Evolutionary conservation across 37 sponge, comb jelly and placozoan species (phyloP), one percentile per base, ranked within the genome.

Genomic region (Chondrilla cf. caribensis): DNA sequence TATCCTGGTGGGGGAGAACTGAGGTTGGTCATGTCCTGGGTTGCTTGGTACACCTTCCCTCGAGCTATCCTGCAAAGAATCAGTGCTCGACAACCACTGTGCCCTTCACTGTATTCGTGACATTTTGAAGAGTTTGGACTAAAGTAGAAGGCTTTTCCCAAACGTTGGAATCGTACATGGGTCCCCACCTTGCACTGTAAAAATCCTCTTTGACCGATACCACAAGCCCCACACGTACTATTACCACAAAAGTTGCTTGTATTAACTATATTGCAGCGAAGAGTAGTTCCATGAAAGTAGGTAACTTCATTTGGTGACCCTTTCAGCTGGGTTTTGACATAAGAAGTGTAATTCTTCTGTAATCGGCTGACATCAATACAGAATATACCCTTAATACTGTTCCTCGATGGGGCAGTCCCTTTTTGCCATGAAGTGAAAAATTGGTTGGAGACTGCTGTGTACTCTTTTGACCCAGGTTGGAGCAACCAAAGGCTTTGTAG

Each of bases 121-220:
- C 89, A 93, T 33, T 93, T 93, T 3, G 93, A 93, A 9, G 90
- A 89, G 67, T 93, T 84, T 42, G 90, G 90, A 33, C 89, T 90
- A 0, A 93, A 81, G 58, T 93, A 93, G 41, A 93, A 83, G 14
- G 87, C 93, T 1, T 84, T 33, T 0, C 93, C 93, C 81, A 88
- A 82, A 14, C 93, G 81, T 32, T 84, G 78, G 77, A 93, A 91
- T 25, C 81, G 88, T 21, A 92, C 88, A 40, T 88, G 87, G 0
- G 29, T 82, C 22, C 81, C 81, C 36, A 84, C 62, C 32, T 44
- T 41, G 14, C 35, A 21, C 22, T 35, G 2, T 22, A 62, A 29
- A 43, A 87, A 83, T 14, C 79, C 80, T 38, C 0, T 51, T 60
- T 39, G 58, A 54, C 79, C 72, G 37, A 89, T 82, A 3, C 83